Conservation (phyloP, 2,797 vertebrate genomes). For the Falco columbarius region DNA sequence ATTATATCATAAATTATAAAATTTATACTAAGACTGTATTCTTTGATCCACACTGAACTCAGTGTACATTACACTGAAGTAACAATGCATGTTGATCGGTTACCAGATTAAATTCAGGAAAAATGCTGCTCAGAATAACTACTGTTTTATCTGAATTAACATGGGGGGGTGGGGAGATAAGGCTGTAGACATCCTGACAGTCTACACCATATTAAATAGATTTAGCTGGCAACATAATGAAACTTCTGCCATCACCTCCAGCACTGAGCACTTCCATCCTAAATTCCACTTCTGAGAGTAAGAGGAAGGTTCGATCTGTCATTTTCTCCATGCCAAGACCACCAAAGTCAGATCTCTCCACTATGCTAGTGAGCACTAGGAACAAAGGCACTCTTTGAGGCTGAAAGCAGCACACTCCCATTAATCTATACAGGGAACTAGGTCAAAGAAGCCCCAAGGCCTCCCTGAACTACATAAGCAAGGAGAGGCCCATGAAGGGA, state of each 20-base stretch:
- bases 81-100: background rate
- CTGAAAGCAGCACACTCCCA: background rate
- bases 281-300: background rate
- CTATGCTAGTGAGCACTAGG: background rate
- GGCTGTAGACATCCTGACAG: background rate
- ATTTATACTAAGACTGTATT: background rate
- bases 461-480: background rate
- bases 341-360: background rate
- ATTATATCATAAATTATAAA: background rate
- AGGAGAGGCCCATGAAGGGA: background rate
- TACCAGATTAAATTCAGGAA: background rate
- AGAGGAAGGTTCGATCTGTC: fast-evolving
- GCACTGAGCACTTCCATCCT: background rate
- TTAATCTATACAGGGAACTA: background rate
- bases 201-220: background rate
- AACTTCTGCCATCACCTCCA: background rate
- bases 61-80: background rate
- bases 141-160: background rate
- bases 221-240: background rate
- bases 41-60: background rate
- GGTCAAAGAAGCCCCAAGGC: slow-evolving; percentile 56
- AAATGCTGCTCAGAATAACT: background rate
- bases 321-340: background rate
- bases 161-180: background rate
- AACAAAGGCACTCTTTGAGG: slow-evolving; percentile 45